These are phyloP conservation scores for Micromesistius poutassou DNA, from an alignment of 2,797 vertebrate genomes.

Conservation along the genomic window DNA sequence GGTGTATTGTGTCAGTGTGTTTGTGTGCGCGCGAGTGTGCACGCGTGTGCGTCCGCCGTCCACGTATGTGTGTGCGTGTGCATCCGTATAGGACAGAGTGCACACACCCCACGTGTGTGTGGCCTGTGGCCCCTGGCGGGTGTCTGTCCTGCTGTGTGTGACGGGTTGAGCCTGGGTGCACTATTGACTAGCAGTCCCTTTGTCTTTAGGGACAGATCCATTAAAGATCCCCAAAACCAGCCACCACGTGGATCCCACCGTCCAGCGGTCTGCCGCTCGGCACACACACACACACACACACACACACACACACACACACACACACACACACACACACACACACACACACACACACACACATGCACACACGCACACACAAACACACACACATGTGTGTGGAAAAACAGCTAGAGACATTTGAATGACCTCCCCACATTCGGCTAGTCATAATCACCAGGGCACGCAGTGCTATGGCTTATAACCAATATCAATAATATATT, in stretches of 20 bases:
- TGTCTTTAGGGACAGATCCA: conserved; percentile 29
- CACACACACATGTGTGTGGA: no score
- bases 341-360: no score
- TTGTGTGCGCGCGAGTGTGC: not conserved
- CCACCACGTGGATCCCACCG: conserved; percentile 32
- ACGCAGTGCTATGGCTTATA: not conserved
- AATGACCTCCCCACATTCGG: not conserved
- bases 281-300: conserved; percentile 16
- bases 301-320: no score
- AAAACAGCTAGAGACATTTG: no score
- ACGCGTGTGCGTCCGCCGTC: not conserved
- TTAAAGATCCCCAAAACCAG: conserved; percentile 40
- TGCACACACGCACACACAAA: no score
- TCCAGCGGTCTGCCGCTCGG: conserved; percentile 4
- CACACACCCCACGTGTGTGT: not conserved
- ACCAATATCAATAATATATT: not conserved
- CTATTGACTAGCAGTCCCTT: conserved; percentile 42
- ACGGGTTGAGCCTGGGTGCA: conserved; percentile 39
- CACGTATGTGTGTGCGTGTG: no score
- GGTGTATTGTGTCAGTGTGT: not conserved
- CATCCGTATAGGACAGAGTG: not conserved
- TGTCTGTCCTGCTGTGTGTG: conserved; percentile 26
- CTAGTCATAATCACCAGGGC: not conserved
- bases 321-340: no score
- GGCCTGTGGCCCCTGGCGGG: conserved; percentile 22